Evolutionary conservation across 2,113 vertebrate species (phyloP), one percentile per base, ranked within the genome.

Genomic region (Callorhinus ursinus): DNA sequence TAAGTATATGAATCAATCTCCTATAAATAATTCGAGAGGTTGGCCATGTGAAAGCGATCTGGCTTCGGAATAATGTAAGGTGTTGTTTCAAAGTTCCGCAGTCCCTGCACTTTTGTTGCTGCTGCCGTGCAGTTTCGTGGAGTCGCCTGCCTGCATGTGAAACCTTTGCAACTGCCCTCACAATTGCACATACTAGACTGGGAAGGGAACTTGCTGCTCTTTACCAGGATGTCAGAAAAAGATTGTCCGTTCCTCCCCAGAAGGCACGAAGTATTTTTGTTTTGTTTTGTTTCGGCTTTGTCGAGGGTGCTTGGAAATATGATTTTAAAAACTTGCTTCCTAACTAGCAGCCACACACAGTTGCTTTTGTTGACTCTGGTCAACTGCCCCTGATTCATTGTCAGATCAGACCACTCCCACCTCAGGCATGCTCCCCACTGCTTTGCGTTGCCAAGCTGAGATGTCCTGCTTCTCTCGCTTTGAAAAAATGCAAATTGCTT

Each of bases 1-100:
- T 98, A 95, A 98, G 98, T 98, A 98, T 98, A 98, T 98, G 98
- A 98, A 99, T 98, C 98, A 98, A 98, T 99, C 98, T 98, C 98
- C 98, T 99, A 99, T 99, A 99, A 99, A 99, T 99, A 99, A 99
- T 98, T 98, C 93, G 93, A 96, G 96, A 93, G 36, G 95, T 95
- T 95, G 88, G 97, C 95, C 97, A 93, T 86, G 80, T 96, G 96
- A 84, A 96, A 97, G 89, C 22, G 90, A 95, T 96, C 96, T 93
- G 96, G 65, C 94, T 95, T 95, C 93, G 97, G 93, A 96, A 98
- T 97, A 98, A 97, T 96, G 90, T 93, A 98, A 98, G 97, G 97
- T 97, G 98, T 59, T 97, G 95, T 97, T 96, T 98, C 91, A 95
- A 24, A 98, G 96, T 91, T 63, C 86, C 95, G 88, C 79, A 92